A percentile compares a stretch with the other conserved stretches of the same genome.
These are phyloP conservation scores for Oncorhynchus masou DNA, from an alignment of 2,113 vertebrate species.

Conservation along the genomic window DNA sequence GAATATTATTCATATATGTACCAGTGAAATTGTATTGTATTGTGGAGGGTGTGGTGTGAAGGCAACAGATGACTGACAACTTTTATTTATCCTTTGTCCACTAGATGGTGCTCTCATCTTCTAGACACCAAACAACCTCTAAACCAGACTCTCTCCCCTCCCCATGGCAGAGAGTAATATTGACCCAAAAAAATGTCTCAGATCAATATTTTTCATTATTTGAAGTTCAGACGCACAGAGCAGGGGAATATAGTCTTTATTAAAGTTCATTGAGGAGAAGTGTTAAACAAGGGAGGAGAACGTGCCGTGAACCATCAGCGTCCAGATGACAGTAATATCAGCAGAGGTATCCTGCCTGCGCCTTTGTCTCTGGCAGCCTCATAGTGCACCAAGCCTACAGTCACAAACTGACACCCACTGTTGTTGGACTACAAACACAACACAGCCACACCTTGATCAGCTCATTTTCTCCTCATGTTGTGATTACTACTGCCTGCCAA, in stretches of 20 bases:
- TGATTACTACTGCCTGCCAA: no score
- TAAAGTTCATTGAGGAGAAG: conserved; percentile 68
- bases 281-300: conserved; percentile 37
- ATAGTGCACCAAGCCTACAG: no score
- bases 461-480: no score
- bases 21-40: no score
- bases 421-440: no score
- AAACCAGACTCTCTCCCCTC: conserved; percentile 24
- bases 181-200: conserved; percentile 58
- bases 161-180: conserved; percentile 66
- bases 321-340: no score
- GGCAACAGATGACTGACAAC: no score
- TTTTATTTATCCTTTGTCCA: conserved; percentile 23
- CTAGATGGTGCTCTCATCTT: conserved; percentile 61
- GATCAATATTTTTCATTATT: conserved; percentile 81
- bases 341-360: neutral
- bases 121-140: conserved; percentile 20
- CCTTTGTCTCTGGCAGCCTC: no score
- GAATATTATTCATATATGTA: no score
- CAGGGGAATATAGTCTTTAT: conserved; percentile 75
- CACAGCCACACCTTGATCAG: no score
- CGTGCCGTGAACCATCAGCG: neutral
- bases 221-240: conserved; percentile 62
- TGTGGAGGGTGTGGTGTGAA: no score
- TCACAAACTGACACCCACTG: no score